Percentiles rank a stretch among this genome's conserved stretches.
Conservation (phyloP, 2,113 vertebrate species). For the Illadopsis cleaveri region DNA sequence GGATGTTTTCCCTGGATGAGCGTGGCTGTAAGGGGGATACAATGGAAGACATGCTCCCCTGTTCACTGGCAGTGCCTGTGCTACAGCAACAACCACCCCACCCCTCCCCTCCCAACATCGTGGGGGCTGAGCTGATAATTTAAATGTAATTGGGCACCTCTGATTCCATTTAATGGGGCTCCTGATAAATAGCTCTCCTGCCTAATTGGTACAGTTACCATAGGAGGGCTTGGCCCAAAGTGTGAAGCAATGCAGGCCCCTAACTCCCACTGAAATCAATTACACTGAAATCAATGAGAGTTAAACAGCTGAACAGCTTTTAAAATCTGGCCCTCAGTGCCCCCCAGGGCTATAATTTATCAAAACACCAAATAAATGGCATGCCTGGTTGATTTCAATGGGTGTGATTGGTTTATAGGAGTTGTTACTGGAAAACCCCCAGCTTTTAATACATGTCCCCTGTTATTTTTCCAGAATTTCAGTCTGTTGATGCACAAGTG, state of each 20-base stretch:
- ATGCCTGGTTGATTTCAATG: constrained; percentile 4
- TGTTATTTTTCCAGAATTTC: background rate
- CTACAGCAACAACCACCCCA: background rate
- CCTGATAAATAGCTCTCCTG: constrained; percentile 37
- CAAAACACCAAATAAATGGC: constrained; percentile 50
- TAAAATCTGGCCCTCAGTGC: background rate
- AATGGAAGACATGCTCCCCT: background rate
- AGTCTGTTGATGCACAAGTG: background rate
- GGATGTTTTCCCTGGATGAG: background rate
- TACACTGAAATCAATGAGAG: constrained; percentile 49
- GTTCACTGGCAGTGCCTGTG: background rate
- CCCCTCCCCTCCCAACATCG: background rate
- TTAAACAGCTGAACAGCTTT: constrained; percentile 57
- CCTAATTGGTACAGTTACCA: constrained; percentile 40
- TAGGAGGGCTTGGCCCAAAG: constrained; percentile 31
- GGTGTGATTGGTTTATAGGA: constrained; percentile 10
- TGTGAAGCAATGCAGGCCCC: constrained; percentile 9
- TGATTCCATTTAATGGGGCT: constrained; percentile 34
- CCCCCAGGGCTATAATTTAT: constrained; percentile 39
- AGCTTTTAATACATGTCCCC: background rate
- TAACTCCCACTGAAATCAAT: constrained; percentile 67
- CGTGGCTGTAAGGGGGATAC: background rate
- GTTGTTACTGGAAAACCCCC: constrained; percentile 15
- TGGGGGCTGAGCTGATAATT: constrained; percentile 22
- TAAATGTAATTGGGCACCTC: constrained; percentile 42